Evolutionary conservation across 1,140 invertebrate genomes (phyloP).

Genomic region (Pentalonia nigronervosa): DNA sequence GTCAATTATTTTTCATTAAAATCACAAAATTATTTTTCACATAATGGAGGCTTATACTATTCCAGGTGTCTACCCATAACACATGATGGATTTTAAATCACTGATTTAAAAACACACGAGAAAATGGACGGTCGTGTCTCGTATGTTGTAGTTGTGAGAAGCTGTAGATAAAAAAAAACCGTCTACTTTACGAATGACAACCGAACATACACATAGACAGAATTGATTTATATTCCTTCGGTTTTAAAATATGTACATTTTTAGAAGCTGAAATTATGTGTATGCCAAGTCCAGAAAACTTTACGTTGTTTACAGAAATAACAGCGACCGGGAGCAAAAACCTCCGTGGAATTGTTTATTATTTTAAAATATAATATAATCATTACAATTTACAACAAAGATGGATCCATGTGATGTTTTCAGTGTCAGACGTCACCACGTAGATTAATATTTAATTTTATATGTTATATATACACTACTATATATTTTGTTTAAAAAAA

Average conservation of each 20-base stretch:
- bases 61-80: neutral
- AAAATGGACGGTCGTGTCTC: neutral
- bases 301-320: neutral
- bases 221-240: constrained; percentile 40
- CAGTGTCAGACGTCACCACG: neutral
- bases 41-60: neutral
- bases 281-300: constrained; percentile 15
- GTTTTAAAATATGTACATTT: constrained; percentile 39
- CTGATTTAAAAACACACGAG: neutral
- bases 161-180: neutral
- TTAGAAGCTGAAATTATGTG: constrained; percentile 1
- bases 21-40: neutral
- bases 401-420: neutral
- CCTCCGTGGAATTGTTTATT: neutral
- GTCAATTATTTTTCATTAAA: neutral
- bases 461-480: neutral
- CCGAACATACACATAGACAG: constrained; percentile 2
- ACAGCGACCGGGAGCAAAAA: neutral
- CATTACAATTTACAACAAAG: neutral
- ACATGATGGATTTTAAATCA: neutral
- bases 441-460: no score
- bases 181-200: constrained; percentile 32
- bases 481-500: neutral
- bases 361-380: neutral
- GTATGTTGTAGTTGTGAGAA: neutral